phyloP scores from a whole-genome alignment of 2,888 invertebrate genomes.

The Drosophila acutilabella region DNA sequence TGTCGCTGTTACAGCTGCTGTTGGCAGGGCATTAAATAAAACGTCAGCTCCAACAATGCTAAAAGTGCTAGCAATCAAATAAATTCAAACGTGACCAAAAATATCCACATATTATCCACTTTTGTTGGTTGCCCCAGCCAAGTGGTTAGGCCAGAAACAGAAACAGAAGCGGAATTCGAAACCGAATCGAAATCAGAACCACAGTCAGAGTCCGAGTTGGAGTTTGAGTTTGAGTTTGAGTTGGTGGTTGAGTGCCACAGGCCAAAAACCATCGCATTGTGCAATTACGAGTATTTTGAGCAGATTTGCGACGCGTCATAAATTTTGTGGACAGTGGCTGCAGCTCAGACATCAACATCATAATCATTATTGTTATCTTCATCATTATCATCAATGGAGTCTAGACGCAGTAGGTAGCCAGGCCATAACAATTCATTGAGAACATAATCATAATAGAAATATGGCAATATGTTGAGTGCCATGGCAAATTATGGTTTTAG shows the following conservation, averaged over 20 bases:
- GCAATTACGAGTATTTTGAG: slow-evolving; percentile 73
- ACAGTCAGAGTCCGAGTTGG: background rate
- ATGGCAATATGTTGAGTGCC: slow-evolving; percentile 42
- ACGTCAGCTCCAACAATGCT: slow-evolving; percentile 80
- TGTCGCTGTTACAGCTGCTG: slow-evolving; percentile 49
- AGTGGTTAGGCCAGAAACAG: slow-evolving; percentile 37
- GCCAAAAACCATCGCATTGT: slow-evolving; percentile 32
- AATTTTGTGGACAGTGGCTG: slow-evolving; percentile 52
- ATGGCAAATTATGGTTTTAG: slow-evolving; percentile 26
- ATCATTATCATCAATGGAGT: slow-evolving; percentile 57
- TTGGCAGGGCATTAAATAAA: slow-evolving; percentile 75
- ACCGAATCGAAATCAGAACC: background rate
- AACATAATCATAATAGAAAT: slow-evolving; percentile 63
- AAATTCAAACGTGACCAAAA: slow-evolving; percentile 83
- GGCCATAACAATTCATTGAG: slow-evolving; percentile 52
- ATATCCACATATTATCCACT: slow-evolving; percentile 81
- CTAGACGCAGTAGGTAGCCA: slow-evolving; percentile 57
- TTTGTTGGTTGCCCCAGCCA: slow-evolving; percentile 51
- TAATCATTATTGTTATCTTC: slow-evolving; percentile 1
- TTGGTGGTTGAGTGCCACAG: background rate
- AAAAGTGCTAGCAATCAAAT: slow-evolving; percentile 82
- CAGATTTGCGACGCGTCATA: slow-evolving; percentile 79
- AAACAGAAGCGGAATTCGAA: background rate
- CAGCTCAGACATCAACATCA: slow-evolving; percentile 72
- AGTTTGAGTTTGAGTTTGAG: background rate